These are phyloP conservation scores for Miniopterus natalensis DNA, from an alignment of 2,113 vertebrate genomes.

Conservation along the genomic window DNA sequence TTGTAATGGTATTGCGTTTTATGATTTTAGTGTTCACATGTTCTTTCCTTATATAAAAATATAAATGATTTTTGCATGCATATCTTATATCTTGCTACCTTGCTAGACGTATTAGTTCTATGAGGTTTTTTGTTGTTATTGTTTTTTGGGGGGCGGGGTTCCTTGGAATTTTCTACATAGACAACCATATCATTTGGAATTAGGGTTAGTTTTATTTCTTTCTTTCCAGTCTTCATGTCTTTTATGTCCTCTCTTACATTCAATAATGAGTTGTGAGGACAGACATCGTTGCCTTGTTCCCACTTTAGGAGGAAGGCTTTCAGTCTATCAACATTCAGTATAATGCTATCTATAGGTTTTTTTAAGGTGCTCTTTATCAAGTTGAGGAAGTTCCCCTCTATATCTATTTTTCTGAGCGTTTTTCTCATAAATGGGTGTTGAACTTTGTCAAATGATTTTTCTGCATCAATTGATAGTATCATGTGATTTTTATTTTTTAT, in stretches of 20 bases:
- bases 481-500: not conserved
- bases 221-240: not conserved
- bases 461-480: not conserved
- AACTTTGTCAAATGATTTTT: slow-evolving; percentile 21
- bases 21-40: not conserved
- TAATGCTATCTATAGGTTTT: not conserved
- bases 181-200: not conserved
- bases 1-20: not conserved
- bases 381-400: not conserved
- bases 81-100: not conserved
- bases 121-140: not conserved
- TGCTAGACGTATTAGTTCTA: not conserved
- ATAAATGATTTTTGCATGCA: not conserved
- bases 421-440: not conserved
- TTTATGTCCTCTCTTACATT: not conserved
- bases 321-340: not conserved
- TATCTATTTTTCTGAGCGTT: not conserved
- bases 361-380: not conserved
- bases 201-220: not conserved
- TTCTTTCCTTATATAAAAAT: not conserved
- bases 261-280: not conserved
- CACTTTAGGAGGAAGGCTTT: not conserved
- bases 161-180: not conserved
- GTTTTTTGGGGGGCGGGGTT: not conserved
- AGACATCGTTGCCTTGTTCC: not conserved